Evolutionary conservation across 2,888 invertebrate species (phyloP), one percentile per base, ranked within the genome.

Genomic region (Ophion ventricosus): DNA sequence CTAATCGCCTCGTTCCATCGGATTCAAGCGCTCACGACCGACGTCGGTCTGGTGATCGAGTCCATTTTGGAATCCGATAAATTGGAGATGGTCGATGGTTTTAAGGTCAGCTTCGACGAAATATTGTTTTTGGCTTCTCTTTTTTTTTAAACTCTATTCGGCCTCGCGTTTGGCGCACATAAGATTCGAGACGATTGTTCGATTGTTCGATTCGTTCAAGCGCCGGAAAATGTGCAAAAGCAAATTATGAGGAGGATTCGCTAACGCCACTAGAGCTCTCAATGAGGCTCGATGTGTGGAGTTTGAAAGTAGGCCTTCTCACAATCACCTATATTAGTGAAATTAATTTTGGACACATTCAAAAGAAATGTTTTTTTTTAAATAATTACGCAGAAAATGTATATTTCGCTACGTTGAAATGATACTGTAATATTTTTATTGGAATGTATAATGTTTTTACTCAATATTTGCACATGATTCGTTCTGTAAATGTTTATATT

Each of bases 1-100:
- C 94, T 99, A 86, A 98, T 99, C 87, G 98, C 99, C 80, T 98
- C 98, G 23, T 99, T 99, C 94, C 98, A 98, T 94, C 96, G 99
- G 90, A 97, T 99, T 85, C 95, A 98, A 89, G 96, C 97, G 73
- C 95, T 99, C 87, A 98, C 98, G 5, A 96, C 96, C 49, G 98
- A 99, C 93, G 95, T 98, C 85, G 95, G 95, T 86, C 94, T 98
- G 83, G 97, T 99, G 87, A 95, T 98, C 20, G 96, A 97, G 92
- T 97, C 98, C 2, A 97, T 99, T 83, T 95, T 96, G 84, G 96
- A 97, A 89, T 98, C 98, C 4, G 97, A 97, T 84, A 96, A 96
- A 92, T 94, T 99, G 87, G 98, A 99, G 94, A 94, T 99, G 80
- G 94, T 96, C 40, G 94, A 95, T 87, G 96, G 96, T 74, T 96